Evolutionary conservation across 2,888 invertebrate species (phyloP).

Genomic region (Syrphus vitripennis): DNA sequence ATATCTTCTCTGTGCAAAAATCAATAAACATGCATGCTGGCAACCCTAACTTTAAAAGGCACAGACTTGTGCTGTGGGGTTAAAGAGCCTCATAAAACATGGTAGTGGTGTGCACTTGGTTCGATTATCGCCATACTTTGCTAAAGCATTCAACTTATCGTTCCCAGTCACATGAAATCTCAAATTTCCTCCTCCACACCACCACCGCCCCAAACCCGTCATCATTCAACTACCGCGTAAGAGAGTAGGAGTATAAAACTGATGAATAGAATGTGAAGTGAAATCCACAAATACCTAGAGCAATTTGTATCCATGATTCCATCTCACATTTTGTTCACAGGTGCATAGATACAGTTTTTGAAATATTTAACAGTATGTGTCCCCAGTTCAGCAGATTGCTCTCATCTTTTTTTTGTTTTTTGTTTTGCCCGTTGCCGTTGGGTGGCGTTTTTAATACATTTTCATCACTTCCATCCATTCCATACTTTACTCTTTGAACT

Average conservation of each 20-base stretch:
- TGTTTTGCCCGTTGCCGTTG: not conserved
- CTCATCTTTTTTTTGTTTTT: slow-evolving; percentile 15
- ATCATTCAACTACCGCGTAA: not conserved
- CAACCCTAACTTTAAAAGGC: not conserved
- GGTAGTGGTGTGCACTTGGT: slow-evolving; percentile 58
- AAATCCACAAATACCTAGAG: slow-evolving; percentile 14
- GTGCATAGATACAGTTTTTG: slow-evolving; percentile 54
- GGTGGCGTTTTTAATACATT: slow-evolving; percentile 42
- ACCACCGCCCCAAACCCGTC: not conserved
- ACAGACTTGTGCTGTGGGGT: slow-evolving; percentile 36
- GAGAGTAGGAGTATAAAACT: slow-evolving; percentile 19
- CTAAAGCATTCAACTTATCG: slow-evolving; percentile 56
- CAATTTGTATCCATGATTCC: slow-evolving; percentile 33
- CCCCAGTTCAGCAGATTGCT: slow-evolving; percentile 10
- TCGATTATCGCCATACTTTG: slow-evolving; percentile 51
- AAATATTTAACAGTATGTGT: slow-evolving; percentile 10
- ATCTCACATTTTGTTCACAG: slow-evolving; percentile 49
- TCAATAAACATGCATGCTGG: not conserved
- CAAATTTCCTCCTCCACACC: not conserved
- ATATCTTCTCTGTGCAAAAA: no score
- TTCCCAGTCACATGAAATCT: slow-evolving; percentile 38
- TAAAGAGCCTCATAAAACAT: slow-evolving; percentile 56
- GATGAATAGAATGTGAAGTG: slow-evolving; percentile 33
- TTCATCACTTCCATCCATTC: slow-evolving; percentile 60
- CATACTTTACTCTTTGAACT: slow-evolving; percentile 66